phyloP scores from a whole-genome alignment of 2,888 invertebrate genomes.

The Epinotia demarniana region DNA sequence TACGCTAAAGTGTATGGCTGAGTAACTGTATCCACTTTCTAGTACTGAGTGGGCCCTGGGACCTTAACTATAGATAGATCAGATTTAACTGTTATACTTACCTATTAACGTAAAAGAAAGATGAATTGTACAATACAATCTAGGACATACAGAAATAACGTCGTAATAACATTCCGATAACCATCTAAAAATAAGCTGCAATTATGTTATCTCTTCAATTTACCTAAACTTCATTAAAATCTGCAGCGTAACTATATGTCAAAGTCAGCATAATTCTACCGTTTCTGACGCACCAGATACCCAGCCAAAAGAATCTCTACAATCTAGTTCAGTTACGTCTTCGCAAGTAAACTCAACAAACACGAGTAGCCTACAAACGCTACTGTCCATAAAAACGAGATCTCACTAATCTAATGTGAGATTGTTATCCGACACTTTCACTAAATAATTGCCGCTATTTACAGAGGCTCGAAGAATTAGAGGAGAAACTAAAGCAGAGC shows the following conservation, averaged over 20 bases:
- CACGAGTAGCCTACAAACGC: constrained; percentile 38
- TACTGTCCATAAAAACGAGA: constrained; percentile 41
- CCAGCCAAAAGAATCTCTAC: constrained; percentile 18
- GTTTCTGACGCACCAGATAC: constrained; percentile 34
- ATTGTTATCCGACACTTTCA: constrained; percentile 41
- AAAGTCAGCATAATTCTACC: constrained; percentile 33
- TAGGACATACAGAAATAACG: background rate
- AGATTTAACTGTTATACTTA: background rate
- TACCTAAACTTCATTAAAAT: constrained; percentile 8
- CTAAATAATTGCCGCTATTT: constrained; percentile 52
- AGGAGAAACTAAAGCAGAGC: constrained; percentile 77
- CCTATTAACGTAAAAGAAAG: background rate
- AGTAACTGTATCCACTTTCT: too few relatives aligned
- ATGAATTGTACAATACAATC: background rate
- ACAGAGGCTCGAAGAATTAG: constrained; percentile 74
- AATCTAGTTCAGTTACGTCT: constrained; percentile 43
- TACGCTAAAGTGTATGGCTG: too few relatives aligned
- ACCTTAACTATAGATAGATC: too few relatives aligned
- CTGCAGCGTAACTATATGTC: constrained; percentile 31
- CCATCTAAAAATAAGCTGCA: background rate
- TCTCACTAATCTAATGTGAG: constrained; percentile 32
- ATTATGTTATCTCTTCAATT: background rate
- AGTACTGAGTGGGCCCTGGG: too few relatives aligned
- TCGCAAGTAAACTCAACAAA: constrained; percentile 27
- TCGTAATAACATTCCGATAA: constrained; percentile 5